Conservation (phyloP, 2,797 vertebrate genomes). For the Poecile montanus region DNA sequence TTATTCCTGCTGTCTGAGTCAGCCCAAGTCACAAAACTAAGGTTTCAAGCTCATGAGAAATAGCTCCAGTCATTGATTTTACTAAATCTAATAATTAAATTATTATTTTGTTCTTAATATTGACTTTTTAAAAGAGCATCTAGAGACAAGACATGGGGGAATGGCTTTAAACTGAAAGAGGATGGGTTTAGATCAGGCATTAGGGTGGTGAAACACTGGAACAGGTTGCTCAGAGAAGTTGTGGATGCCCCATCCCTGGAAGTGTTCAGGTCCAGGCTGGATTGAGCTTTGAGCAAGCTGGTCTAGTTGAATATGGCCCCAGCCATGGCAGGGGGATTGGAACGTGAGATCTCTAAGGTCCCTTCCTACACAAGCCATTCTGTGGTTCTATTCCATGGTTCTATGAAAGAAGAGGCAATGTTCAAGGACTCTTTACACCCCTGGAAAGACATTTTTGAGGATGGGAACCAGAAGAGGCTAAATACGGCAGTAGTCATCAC, state of each 20-base stretch:
- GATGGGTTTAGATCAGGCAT: not conserved
- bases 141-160: not conserved
- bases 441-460: not conserved
- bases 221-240: not conserved
- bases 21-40: not conserved
- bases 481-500: not conserved
- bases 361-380: not conserved
- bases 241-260: not conserved
- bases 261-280: not conserved
- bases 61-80: not conserved
- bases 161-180: not conserved
- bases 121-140: not conserved
- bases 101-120: not conserved
- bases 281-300: not conserved
- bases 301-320: not conserved
- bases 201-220: not conserved
- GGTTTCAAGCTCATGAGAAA: not conserved
- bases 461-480: not conserved
- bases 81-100: not conserved
- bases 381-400: not conserved
- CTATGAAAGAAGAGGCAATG: rapidly evolving
- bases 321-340: not conserved
- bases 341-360: rapidly evolving
- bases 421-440: not conserved
- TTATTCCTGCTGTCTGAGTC: not conserved